phyloP scores from a whole-genome alignment of 2,888 invertebrate genomes.

The Amblyjoppa fuscipennis region DNA sequence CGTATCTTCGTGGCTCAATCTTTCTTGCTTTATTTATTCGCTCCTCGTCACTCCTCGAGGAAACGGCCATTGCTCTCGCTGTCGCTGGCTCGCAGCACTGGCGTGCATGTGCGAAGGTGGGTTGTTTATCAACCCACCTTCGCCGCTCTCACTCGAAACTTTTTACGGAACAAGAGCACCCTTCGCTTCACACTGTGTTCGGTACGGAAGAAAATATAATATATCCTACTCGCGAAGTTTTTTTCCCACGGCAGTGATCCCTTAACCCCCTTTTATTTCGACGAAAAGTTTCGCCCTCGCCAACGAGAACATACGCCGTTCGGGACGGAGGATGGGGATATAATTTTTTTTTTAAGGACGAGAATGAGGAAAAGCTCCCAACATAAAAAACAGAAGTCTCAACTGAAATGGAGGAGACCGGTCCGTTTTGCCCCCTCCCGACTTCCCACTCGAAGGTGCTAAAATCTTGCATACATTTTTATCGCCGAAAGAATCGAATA shows the following conservation, averaged over 20 bases:
- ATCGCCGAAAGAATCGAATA: too few relatives aligned
- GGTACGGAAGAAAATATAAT: constrained; percentile 50
- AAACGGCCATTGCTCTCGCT: constrained; percentile 37
- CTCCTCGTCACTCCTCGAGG: constrained; percentile 18
- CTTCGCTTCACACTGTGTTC: constrained; percentile 2
- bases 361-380: background rate
- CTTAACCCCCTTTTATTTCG: constrained; percentile 37
- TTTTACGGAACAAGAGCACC: constrained; percentile 48
- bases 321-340: background rate
- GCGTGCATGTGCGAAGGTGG: background rate
- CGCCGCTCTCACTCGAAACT: constrained; percentile 48
- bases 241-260: constrained; percentile 33
- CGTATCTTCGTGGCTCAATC: constrained; percentile 42
- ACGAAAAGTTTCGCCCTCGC: constrained; percentile 33
- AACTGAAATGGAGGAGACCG: background rate
- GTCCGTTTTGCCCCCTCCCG: background rate
- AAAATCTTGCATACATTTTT: background rate
- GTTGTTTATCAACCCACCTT: constrained; percentile 41
- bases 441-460: too few relatives aligned
- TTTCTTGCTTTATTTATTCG: constrained; percentile 38
- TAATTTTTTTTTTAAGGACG: constrained; percentile 18
- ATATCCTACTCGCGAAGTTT: constrained; percentile 44
- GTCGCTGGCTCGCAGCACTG: background rate
- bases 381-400: background rate
- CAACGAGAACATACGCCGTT: background rate